Base-by-base conservation (phyloP, 2,797 vertebrate genomes). In the Tinamus major region DNA sequence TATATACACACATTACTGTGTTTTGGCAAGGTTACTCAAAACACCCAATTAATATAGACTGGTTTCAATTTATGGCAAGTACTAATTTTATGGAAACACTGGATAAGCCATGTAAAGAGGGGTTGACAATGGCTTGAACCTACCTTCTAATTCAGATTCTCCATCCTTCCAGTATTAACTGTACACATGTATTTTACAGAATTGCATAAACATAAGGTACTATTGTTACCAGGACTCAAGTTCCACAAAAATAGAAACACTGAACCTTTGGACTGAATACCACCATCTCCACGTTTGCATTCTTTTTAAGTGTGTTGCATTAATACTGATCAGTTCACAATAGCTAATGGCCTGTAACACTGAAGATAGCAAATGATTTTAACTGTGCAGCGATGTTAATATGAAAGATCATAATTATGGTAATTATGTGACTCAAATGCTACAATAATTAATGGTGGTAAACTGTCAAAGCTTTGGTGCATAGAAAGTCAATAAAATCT, bases 1-100 rank as follows among this genome's bases (percentile, higher is more conserved):
- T 97, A 97, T 98, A 96, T 98, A 98, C 97, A 98, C 97, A 98
- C 89, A 71, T 91, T 75, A 96, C 92, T 96, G 97, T 97, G 97
- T 98, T 98, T 97, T 97, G 96, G 93, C 96, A 96, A 95, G 80
- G 87, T 94, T 96, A 97, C 48, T 94, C 98, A 98, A 97, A 98
- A 98, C 97, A 98, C 94, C 37, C 62, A 90, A 90, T 94, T 89
- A 78, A 95, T 90, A 95, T 48, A 89, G 81, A 92, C 86, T 96
- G 81, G 79, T 93, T 93, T 94, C 79, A 92, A 94, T 79, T 95
- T 91, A 87, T 88, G 92, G 90, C 83, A 92, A 96, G 89, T 48
- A 96, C 78, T 87, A 75, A 65, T 89, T 94, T 65, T 63, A 92
- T 56, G 95, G 93, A 90, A 96, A 97, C 91, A 96, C 90, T 86